Percentiles rank a stretch among this genome's conserved stretches.
phyloP scores from a whole-genome alignment of 2,113 vertebrate genomes.

The Dascyllus trimaculatus region DNA sequence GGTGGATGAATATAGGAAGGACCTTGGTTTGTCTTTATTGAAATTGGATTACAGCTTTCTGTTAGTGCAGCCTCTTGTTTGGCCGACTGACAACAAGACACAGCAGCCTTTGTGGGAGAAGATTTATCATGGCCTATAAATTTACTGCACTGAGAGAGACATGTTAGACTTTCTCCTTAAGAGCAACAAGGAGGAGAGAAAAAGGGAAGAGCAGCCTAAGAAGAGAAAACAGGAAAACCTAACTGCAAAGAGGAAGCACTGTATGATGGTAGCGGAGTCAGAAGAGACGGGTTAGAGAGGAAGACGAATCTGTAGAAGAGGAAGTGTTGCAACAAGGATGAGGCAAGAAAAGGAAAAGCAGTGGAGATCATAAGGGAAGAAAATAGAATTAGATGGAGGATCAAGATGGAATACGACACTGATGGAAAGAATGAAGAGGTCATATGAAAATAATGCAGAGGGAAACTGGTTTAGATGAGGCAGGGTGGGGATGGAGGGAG shows the following conservation, averaged over 20 bases:
- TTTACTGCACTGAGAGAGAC: constrained; percentile 51
- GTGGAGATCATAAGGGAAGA: background rate
- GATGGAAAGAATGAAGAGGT: background rate
- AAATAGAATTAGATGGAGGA: background rate
- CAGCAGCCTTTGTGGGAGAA: constrained; percentile 47
- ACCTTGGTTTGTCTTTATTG: constrained; percentile 86
- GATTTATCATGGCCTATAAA: constrained; percentile 75
- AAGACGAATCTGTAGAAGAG: constrained; percentile 18
- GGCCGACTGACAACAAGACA: constrained; percentile 72
- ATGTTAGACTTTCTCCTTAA: constrained; percentile 39
- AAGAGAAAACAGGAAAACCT: constrained; percentile 7
- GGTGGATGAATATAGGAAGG: constrained; percentile 76
- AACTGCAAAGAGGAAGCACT: constrained; percentile 27
- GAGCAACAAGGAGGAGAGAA: constrained; percentile 5
- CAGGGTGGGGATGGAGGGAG: background rate
- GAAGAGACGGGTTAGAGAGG: background rate
- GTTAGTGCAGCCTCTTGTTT: constrained; percentile 74
- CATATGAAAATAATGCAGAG: background rate
- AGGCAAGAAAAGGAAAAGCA: background rate
- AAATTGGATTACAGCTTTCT: constrained; percentile 81
- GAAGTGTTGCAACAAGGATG: constrained; percentile 16
- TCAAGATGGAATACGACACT: constrained; percentile 1
- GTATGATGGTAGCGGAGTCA: background rate
- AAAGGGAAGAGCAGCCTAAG: background rate
- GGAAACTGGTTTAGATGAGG: background rate